Evolutionary conservation across 2,113 vertebrate species (phyloP).

Genomic region (Silurus asotus): DNA sequence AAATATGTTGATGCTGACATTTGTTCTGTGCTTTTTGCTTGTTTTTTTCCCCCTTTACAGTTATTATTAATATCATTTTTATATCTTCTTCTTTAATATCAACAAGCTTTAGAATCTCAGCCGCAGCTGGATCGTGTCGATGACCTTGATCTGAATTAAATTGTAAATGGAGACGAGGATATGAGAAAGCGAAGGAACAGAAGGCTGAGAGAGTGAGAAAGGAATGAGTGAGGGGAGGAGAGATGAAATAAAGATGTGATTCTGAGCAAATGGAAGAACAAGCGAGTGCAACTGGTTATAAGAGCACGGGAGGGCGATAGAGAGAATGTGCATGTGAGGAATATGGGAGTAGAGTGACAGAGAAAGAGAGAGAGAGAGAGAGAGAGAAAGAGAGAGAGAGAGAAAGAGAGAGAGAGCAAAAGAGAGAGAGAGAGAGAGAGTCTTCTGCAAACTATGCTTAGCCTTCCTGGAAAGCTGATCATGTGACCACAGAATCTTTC

Average conservation of each 20-base stretch:
- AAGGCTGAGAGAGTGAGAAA: not conserved
- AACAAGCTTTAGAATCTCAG: no score
- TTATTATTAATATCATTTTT: not conserved
- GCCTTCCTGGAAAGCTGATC: slow-evolving; percentile 3
- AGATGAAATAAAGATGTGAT: not conserved
- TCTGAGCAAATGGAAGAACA: not conserved
- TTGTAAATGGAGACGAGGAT: not conserved
- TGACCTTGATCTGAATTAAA: not conserved
- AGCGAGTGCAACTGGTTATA: not conserved
- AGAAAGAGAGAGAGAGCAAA: not conserved
- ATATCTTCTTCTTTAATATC: not conserved
- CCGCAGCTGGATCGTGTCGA: not conserved
- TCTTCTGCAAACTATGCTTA: not conserved
- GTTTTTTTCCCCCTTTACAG: not conserved
- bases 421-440: not conserved
- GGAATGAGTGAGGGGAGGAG: not conserved
- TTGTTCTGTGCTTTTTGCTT: not conserved
- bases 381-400: not conserved
- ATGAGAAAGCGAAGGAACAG: not conserved
- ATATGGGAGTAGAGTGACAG: not conserved
- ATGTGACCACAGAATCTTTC: slow-evolving; percentile 7
- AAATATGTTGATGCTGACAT: not conserved
- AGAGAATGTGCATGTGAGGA: not conserved
- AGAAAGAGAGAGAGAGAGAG: not conserved
- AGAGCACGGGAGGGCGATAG: not conserved